These are phyloP conservation scores for Coelinius sp. DNA, from an alignment of 2,888 invertebrate genomes.

Conservation along the genomic window DNA sequence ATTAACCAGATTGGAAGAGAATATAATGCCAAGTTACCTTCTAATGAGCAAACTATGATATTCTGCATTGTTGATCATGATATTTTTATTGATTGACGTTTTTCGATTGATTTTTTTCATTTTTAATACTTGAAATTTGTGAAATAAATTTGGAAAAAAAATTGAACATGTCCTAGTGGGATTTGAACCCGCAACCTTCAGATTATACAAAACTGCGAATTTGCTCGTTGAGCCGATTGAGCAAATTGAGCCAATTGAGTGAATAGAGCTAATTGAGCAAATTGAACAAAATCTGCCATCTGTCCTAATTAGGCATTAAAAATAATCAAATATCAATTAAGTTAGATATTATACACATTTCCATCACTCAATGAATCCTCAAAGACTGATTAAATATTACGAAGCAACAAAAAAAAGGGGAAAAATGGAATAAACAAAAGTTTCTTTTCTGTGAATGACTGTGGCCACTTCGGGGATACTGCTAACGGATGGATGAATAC, in stretches of 20 bases:
- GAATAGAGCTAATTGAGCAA: no score
- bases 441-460: constrained; percentile 24
- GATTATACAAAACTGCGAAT: no score
- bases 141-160: no score
- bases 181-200: no score
- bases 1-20: constrained; percentile 65
- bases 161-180: no score
- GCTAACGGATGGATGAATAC: constrained; percentile 37
- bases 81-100: neutral
- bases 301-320: no score
- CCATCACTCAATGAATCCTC: neutral
- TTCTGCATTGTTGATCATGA: neutral
- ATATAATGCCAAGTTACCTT: constrained; percentile 39
- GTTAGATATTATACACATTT: no score
- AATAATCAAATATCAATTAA: no score
- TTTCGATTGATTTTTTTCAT: neutral
- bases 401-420: constrained; percentile 3
- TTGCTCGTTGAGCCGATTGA: no score
- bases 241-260: no score
- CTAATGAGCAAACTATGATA: constrained; percentile 3
- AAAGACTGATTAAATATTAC: neutral
- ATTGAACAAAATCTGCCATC: no score
- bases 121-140: no score
- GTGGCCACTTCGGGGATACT: constrained; percentile 29
- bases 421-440: constrained; percentile 18